Percentiles rank a stretch among this genome's conserved stretches.
phyloP scores from a whole-genome alignment of 30 jellyfish, hydroid and myxozoan species.

The Sanderia malayensis region DNA sequence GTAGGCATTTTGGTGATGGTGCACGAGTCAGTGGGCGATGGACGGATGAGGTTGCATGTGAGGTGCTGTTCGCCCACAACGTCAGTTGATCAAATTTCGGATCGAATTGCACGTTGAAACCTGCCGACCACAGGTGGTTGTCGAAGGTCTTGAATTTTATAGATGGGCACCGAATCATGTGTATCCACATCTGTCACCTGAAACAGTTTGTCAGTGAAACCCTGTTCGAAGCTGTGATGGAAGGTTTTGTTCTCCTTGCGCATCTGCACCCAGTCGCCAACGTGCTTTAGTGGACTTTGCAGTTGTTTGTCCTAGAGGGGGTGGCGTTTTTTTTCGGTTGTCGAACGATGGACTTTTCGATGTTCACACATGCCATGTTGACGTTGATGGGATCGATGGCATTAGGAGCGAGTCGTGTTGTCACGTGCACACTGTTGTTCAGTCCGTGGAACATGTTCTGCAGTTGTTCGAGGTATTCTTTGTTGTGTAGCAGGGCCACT shows the following conservation, averaged over 20 bases:
- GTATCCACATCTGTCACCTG: neutral
- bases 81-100: too few species aligned
- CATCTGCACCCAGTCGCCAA: neutral
- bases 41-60: neutral
- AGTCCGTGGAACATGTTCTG: neutral
- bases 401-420: neutral
- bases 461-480: neutral
- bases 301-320: neutral
- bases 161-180: neutral
- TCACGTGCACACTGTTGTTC: neutral
- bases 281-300: neutral
- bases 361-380: neutral
- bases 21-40: neutral
- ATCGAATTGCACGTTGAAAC: neutral
- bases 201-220: neutral
- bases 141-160: neutral
- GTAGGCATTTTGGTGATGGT: too few species aligned
- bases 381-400: neutral
- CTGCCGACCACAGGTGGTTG: neutral
- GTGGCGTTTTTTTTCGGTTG: neutral
- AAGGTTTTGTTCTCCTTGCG: neutral
- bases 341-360: neutral
- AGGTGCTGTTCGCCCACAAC: neutral
- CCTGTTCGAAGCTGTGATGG: neutral
- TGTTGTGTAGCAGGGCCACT: neutral